Percentiles rank a stretch among this genome's conserved stretches.
These are phyloP conservation scores for Stercorarius parasiticus DNA, from an alignment of 2,113 vertebrate species.

Conservation along the genomic window DNA sequence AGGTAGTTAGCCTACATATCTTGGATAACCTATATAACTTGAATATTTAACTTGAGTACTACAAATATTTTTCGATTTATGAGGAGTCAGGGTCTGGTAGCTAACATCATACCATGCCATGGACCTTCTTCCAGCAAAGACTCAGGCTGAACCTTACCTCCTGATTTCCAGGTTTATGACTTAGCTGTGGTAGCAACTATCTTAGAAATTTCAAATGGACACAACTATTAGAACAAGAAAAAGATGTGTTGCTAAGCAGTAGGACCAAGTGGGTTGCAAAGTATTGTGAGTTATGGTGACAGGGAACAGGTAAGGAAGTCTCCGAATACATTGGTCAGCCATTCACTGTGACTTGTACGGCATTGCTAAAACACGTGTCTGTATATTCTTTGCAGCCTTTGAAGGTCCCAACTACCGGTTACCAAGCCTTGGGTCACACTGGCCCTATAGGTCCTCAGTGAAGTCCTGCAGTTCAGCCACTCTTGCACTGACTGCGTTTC, in stretches of 20 bases:
- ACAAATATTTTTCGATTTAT: neutral
- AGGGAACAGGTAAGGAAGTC: neutral
- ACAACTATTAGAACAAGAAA: neutral
- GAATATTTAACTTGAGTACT: neutral
- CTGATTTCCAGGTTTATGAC: neutral
- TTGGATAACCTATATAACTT: neutral
- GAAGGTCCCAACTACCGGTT: neutral
- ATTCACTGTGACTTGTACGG: neutral
- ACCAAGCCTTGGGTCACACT: neutral
- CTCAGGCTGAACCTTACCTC: neutral
- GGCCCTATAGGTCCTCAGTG: neutral
- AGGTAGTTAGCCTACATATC: neutral
- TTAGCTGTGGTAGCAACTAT: neutral
- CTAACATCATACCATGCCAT: too few relatives aligned
- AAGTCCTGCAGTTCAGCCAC: neutral
- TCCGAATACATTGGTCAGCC: neutral
- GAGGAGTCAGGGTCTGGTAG: neutral
- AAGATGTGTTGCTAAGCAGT: neutral
- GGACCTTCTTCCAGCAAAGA: neutral
- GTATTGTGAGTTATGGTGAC: neutral
- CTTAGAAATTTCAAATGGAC: neutral
- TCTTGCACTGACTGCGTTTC: neutral
- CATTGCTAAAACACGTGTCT: neutral
- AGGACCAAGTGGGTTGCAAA: neutral
- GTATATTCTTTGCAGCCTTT: neutral